Conservation (phyloP, 1,140 invertebrate genomes). For the Pachypeltis micranthus region DNA sequence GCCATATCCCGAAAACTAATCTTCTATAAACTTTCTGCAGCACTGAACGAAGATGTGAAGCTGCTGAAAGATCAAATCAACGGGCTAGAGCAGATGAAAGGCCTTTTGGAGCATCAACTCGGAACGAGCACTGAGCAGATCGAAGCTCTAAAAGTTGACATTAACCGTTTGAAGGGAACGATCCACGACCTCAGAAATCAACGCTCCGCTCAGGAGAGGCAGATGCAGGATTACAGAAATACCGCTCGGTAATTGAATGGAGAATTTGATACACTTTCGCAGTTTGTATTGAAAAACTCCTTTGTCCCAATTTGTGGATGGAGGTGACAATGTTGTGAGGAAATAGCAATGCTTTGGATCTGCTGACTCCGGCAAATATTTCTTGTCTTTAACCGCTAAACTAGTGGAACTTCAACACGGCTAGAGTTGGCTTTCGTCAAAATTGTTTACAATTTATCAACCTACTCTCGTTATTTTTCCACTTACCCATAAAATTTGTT, state of each 20-base stretch:
- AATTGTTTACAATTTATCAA: too few relatives aligned
- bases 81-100: background rate
- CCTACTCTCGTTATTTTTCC: too few relatives aligned
- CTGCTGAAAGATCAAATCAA: conserved; percentile 5
- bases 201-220: background rate
- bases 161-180: background rate
- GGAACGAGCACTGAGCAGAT: background rate
- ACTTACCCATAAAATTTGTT: too few relatives aligned
- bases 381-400: too few relatives aligned
- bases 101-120: background rate
- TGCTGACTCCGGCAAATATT: too few relatives aligned
- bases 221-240: background rate
- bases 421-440: too few relatives aligned
- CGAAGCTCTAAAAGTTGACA: conserved; percentile 11
- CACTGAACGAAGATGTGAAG: background rate
- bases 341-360: background rate
- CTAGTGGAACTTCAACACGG: too few relatives aligned
- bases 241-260: background rate
- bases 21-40: too few relatives aligned
- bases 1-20: too few relatives aligned
- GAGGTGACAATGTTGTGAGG: background rate
- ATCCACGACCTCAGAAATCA: conserved; percentile 6
- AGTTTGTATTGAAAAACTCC: too few relatives aligned
- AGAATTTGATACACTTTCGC: too few relatives aligned
- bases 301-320: background rate